A percentile compares a stretch with the other conserved stretches of the same genome.
Evolutionary conservation across 2,797 vertebrate genomes (phyloP).

Genomic region (Tinamus major): DNA sequence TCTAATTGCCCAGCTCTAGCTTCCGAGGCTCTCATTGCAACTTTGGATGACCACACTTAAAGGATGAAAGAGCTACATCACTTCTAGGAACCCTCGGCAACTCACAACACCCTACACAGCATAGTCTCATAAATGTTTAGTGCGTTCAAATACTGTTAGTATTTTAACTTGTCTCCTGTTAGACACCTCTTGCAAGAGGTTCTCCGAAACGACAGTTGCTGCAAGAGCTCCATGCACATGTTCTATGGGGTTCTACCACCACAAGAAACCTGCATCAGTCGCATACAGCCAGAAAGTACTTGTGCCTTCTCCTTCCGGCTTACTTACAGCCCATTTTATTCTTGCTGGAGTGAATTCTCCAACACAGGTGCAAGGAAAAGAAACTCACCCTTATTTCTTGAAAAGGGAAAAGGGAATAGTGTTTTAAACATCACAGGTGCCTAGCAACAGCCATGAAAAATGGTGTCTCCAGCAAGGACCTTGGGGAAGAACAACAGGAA

Average conservation of each 20-base stretch:
- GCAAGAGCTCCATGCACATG: not conserved
- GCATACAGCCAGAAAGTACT: not conserved
- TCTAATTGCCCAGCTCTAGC: not conserved
- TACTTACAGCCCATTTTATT: not conserved
- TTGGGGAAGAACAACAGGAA: not conserved
- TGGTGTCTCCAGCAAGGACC: not conserved
- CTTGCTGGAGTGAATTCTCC: not conserved
- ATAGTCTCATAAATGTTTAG: not conserved
- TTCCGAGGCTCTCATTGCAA: not conserved
- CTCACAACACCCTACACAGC: not conserved
- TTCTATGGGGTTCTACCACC: not conserved
- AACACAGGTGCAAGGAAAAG: not conserved
- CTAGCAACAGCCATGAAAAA: not conserved
- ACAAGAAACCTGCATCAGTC: not conserved
- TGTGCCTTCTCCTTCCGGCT: not conserved
- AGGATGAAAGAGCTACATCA: rapidly evolving
- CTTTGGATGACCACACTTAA: not conserved
- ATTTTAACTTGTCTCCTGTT: no score
- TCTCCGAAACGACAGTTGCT: not conserved
- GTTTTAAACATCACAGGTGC: not conserved
- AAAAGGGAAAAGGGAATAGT: not conserved
- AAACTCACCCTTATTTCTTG: not conserved
- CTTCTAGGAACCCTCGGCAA: not conserved
- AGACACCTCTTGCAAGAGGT: no score
- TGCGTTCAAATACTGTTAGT: no score